Base-by-base conservation (phyloP, 2,113 vertebrate species). In the Carlito syrichta region DNA sequence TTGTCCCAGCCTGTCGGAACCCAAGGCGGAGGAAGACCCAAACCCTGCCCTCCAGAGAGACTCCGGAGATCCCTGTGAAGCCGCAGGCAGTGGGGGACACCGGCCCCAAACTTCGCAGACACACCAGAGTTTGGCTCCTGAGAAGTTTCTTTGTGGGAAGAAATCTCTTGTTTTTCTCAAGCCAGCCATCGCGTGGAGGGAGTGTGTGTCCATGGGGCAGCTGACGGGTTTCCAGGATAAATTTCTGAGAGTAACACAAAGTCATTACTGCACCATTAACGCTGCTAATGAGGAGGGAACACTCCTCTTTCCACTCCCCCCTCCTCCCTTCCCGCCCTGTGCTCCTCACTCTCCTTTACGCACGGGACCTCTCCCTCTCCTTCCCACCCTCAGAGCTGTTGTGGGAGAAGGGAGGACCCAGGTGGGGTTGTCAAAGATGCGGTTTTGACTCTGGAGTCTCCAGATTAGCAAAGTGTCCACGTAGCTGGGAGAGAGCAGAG, bases 151-250 rank as follows among this genome's bases (percentile, higher is more conserved):
- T 76, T 38, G 32, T 66, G 7, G 1, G 63, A n/a, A 66, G 32
- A 48, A 76, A 45, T 95, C 56, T 88, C 62, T 89, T 58, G 22
- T 96, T 91, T 94, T 86, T 68, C 85, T 83, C 69, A 68, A 30
- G 90, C 93, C 78, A 73, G 78, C 78, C 40, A 20, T 73, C 2
- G 3, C 89, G 68, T 66, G 74, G 91, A 78, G 89, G 27, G 54
- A 90, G 79, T 5, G 0, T 52, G 58, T 63, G 93, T 96, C 86
- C 97, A 60, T 88, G 71, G 96, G 96, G 74, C 84, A 97, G 96
- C 96, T 97, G 93, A 97, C 89, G 94, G 97, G 96, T 98, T 98
- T 97, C 95, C 89, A 94, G 94, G 93, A 96, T 96, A 96, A 77
- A 93, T 97, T 96, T 97, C 97, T 96, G 96, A 89, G 95, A 92